Evolutionary conservation across 92 coral and sea anemone species (phyloP).

Genomic region (Actinernus sp.): DNA sequence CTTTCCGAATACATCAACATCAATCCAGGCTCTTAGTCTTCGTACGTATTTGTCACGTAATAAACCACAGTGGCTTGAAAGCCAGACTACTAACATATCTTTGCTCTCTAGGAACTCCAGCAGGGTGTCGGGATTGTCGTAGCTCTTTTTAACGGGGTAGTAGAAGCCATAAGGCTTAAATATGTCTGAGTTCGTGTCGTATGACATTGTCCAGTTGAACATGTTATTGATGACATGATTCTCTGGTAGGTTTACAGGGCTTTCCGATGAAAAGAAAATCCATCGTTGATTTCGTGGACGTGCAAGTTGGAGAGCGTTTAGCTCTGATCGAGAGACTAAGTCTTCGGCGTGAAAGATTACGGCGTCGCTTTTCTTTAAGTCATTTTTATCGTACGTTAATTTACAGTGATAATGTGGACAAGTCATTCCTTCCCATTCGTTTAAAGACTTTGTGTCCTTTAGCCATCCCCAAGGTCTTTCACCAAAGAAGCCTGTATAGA

Average conservation of each 20-base stretch:
- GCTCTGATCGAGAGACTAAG: slow-evolving; percentile 27
- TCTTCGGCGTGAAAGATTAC: slow-evolving; percentile 93
- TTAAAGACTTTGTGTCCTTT: slow-evolving; percentile 54
- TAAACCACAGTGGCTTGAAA: slow-evolving; percentile 26
- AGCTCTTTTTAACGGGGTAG: slow-evolving; percentile 2
- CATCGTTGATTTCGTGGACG: slow-evolving; percentile 38
- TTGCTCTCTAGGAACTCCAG: slow-evolving; percentile 36
- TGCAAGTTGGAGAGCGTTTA: slow-evolving; percentile 18
- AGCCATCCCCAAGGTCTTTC: slow-evolving; percentile 82
- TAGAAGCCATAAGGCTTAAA: slow-evolving; percentile 50
- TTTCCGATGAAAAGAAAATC: slow-evolving; percentile 48
- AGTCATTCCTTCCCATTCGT: slow-evolving; percentile 72
- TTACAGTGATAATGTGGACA: slow-evolving; percentile 67
- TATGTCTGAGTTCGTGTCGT: slow-evolving; percentile 59
- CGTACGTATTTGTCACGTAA: slow-evolving; percentile 36
- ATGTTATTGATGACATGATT: slow-evolving; percentile 22
- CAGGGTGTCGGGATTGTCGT: neutral
- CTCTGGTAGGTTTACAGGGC: slow-evolving; percentile 24
- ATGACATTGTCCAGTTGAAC: slow-evolving; percentile 75
- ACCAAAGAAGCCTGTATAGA: slow-evolving; percentile 87
- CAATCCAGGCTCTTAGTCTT: slow-evolving; percentile 27
- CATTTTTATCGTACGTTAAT: slow-evolving; percentile 71
- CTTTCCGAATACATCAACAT: slow-evolving; percentile 55
- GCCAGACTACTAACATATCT: slow-evolving; percentile 47
- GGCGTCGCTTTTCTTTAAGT: slow-evolving; percentile 72